Conservation (phyloP, 2,113 vertebrate species). For the Pomatorhinus ruficollis region DNA sequence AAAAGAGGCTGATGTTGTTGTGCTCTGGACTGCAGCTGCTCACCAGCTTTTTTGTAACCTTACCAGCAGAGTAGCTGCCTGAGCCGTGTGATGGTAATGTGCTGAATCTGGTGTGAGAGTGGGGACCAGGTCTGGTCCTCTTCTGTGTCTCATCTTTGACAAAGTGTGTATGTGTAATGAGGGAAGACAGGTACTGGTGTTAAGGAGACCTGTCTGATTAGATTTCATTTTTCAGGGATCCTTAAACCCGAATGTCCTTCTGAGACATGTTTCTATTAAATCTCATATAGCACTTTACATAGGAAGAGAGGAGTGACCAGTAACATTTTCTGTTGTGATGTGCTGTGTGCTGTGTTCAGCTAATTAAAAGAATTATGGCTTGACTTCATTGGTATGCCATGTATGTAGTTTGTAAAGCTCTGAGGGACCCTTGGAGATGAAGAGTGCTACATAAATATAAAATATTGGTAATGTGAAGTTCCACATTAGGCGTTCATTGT, state of each 20-base stretch:
- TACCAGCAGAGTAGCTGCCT: neutral
- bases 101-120: neutral
- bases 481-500: constrained; percentile 4
- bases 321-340: neutral
- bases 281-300: neutral
- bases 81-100: neutral
- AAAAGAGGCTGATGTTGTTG: neutral
- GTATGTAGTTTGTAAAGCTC: constrained; percentile 40
- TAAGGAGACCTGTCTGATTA: neutral
- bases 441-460: constrained; percentile 54
- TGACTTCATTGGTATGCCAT: constrained; percentile 21
- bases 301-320: neutral
- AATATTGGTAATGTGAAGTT: constrained; percentile 40
- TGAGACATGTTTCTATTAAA: neutral
- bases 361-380: constrained; percentile 60
- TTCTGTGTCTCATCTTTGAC: neutral
- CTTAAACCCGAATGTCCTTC: neutral
- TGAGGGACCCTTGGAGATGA: constrained; percentile 42
- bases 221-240: neutral
- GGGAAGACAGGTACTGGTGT: neutral
- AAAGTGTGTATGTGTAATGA: neutral
- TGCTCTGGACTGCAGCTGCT: neutral
- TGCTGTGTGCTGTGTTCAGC: neutral
- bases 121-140: neutral
- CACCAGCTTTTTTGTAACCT: neutral